These are phyloP conservation scores for Chloroceryle aenea DNA, from an alignment of 2,113 vertebrate species.

Conservation along the genomic window DNA sequence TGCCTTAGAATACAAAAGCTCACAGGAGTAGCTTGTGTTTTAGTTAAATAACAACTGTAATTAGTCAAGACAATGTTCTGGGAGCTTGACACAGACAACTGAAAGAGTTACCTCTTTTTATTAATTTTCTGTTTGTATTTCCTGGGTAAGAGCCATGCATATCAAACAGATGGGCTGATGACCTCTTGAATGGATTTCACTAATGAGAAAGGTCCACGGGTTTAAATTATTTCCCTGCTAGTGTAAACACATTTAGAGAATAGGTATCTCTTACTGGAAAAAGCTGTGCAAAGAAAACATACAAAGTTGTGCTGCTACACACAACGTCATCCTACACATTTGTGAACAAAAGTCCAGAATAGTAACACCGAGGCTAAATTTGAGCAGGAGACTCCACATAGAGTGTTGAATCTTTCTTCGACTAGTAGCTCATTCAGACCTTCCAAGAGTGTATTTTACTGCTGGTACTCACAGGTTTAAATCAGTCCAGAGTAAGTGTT, in stretches of 20 bases:
- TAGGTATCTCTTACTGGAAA: not conserved
- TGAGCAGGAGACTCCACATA: not conserved
- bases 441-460: not conserved
- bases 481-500: conserved; percentile 24
- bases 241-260: conserved; percentile 1
- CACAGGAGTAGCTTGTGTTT: not conserved
- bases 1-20: conserved; percentile 33
- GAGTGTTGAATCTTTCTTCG: not conserved
- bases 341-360: not conserved
- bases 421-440: conserved; percentile 4
- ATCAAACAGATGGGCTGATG: conserved; percentile 41
- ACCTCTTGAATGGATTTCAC: conserved; percentile 48
- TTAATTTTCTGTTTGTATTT: conserved; percentile 21
- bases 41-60: conserved; percentile 36
- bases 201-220: not conserved
- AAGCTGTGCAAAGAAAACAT: conserved; percentile 20
- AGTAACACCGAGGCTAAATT: not conserved
- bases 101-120: not conserved
- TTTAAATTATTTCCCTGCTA: conserved; percentile 59
- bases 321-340: not conserved
- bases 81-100: not conserved
- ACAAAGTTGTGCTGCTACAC: not conserved
- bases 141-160: not conserved
- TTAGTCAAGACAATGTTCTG: conserved; percentile 33
- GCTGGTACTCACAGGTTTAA: not conserved